Evolutionary conservation across 2,113 vertebrate genomes (phyloP).

Genomic region (Motacilla alba): DNA sequence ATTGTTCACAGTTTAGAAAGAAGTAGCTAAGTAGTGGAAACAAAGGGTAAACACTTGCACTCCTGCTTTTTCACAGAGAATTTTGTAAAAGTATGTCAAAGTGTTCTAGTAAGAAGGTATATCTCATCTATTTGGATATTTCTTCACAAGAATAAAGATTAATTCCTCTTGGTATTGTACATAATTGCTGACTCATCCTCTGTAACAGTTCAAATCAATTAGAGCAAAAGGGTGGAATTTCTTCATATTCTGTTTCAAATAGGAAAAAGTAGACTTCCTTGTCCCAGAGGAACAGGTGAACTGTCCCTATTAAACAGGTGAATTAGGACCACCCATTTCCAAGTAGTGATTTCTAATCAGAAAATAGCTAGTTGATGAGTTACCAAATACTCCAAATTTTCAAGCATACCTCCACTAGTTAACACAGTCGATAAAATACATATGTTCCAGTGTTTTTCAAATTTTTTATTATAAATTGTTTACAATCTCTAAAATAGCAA

Average conservation of each 20-base stretch:
- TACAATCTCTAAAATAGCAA: background rate
- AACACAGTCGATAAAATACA: background rate
- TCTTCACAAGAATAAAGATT: background rate
- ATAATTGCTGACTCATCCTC: background rate
- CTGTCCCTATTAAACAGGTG: background rate
- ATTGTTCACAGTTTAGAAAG: background rate
- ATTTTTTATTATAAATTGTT: background rate
- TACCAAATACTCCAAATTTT: background rate
- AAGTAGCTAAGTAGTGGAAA: background rate
- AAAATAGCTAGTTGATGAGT: background rate
- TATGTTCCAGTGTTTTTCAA: background rate
- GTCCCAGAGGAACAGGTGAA: background rate
- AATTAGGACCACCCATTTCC: background rate
- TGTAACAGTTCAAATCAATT: background rate
- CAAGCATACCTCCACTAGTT: background rate
- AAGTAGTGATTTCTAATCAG: background rate
- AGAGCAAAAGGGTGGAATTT: background rate
- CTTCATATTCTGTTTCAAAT: background rate
- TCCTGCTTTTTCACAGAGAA: background rate
- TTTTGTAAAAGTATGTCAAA: background rate
- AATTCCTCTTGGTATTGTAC: background rate
- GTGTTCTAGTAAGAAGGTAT: background rate
- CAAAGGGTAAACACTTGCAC: background rate
- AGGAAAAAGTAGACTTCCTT: background rate
- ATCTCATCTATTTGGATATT: background rate